Conservation (phyloP, 2,888 invertebrate genomes). For the Pseudoips prasinana region DNA sequence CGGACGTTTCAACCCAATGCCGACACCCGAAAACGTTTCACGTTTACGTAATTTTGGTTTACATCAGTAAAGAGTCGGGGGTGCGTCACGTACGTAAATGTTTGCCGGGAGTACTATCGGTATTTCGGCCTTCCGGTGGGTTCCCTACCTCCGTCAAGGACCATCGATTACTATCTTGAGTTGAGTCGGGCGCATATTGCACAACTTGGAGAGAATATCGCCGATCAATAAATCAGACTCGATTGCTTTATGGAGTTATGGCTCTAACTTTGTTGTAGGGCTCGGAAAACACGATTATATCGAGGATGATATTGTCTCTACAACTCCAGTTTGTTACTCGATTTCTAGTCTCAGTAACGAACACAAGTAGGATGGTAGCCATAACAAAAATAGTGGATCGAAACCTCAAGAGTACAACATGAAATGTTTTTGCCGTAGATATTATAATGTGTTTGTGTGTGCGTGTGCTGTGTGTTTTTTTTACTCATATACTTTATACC, state of each 20-base stretch:
- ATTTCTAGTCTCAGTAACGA: conserved; percentile 4
- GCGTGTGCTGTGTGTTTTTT: conserved; percentile 25
- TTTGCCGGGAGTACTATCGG: conserved; percentile 60
- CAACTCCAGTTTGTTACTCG: conserved; percentile 21
- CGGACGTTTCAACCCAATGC: conserved; percentile 41
- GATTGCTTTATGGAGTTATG: conserved; percentile 45
- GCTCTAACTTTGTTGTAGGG: conserved; percentile 39
- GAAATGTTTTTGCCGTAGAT: conserved; percentile 7
- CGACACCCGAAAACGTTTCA: conserved; percentile 44
- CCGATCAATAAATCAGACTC: conserved; percentile 57
- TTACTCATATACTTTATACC: too few relatives aligned
- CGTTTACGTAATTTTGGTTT: conserved; percentile 53
- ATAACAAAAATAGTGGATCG: too few relatives aligned
- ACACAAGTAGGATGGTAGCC: too few relatives aligned
- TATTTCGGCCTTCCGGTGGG: conserved; percentile 57
- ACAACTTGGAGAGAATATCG: conserved; percentile 58
- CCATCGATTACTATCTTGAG: conserved; percentile 69
- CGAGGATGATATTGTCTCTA: conserved; percentile 32
- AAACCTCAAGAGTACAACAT: not conserved
- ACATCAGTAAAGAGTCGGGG: conserved; percentile 42
- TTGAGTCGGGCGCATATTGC: conserved; percentile 64
- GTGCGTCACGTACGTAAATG: conserved; percentile 70
- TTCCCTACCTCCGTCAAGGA: conserved; percentile 60
- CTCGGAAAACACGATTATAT: conserved; percentile 31
- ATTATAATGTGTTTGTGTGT: conserved; percentile 20